phyloP scores from a whole-genome alignment of 2,888 invertebrate species.

The Amiota minor region DNA sequence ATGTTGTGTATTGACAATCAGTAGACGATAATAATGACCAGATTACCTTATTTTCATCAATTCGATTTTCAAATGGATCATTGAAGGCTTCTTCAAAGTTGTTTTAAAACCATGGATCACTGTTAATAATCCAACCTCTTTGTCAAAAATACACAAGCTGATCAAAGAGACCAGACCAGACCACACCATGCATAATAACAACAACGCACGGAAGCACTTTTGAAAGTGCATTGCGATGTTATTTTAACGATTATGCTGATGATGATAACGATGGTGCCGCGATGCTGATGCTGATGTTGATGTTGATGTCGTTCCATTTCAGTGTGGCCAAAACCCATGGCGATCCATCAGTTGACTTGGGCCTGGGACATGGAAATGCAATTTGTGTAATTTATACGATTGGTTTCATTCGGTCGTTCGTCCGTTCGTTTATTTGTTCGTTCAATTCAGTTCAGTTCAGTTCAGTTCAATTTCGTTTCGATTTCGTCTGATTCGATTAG shows the following conservation, averaged over 20 bases:
- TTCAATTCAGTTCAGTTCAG: not conserved
- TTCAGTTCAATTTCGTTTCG: not conserved
- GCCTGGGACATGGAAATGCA: slow-evolving; percentile 68
- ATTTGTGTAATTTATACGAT: slow-evolving; percentile 67
- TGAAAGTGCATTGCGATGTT: slow-evolving; percentile 61
- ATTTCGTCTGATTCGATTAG: slow-evolving; percentile 26
- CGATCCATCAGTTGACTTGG: slow-evolving; percentile 47
- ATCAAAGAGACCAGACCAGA: slow-evolving; percentile 2
- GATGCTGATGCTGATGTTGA: not conserved
- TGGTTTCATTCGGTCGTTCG: not conserved
- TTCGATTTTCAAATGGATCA: no score
- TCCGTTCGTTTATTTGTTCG: not conserved
- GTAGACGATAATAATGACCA: no score
- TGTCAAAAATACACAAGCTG: not conserved
- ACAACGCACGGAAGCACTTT: slow-evolving; percentile 48
- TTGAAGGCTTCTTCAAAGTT: no score
- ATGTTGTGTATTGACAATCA: no score
- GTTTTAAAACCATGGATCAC: no score
- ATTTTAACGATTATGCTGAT: slow-evolving; percentile 52
- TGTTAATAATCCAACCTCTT: no score
- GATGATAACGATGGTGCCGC: slow-evolving; percentile 27
- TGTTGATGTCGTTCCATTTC: not conserved
- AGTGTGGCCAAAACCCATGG: not conserved
- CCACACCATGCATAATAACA: slow-evolving; percentile 1
- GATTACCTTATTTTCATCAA: no score